These are phyloP conservation scores for Leptinotarsa haldemani DNA, from an alignment of 2,888 invertebrate genomes.

Conservation along the genomic window DNA sequence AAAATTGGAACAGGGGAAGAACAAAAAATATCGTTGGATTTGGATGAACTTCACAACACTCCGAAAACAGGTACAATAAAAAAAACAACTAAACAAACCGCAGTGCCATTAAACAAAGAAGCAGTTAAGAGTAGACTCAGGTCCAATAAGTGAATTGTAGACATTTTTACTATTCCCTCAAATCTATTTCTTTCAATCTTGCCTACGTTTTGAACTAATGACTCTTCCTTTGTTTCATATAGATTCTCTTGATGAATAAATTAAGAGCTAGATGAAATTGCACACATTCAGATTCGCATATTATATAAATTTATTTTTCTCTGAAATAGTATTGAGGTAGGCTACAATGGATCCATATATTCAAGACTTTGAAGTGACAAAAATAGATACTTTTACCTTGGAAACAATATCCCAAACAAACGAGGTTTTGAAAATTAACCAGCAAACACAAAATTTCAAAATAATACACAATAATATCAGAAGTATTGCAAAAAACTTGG, in stretches of 20 bases:
- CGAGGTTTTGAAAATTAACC: neutral
- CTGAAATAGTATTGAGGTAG: neutral
- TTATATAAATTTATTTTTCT: neutral
- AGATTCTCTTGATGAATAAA: neutral
- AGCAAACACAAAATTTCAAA: no score
- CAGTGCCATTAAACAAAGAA: neutral
- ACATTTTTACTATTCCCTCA: neutral
- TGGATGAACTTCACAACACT: conserved; percentile 3
- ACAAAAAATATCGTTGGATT: neutral
- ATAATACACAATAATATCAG: no score
- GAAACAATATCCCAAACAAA: neutral
- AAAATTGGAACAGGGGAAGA: neutral
- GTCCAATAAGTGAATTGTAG: conserved; percentile 8
- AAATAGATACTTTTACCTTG: conserved; percentile 6
- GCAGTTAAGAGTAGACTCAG: conserved; percentile 3
- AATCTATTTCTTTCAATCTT: neutral
- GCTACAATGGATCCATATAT: conserved; percentile 6
- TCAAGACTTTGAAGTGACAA: neutral
- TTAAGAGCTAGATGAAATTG: neutral
- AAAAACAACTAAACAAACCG: conserved; percentile 10
- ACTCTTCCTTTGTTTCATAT: neutral
- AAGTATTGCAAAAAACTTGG: no score
- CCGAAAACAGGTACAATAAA: conserved; percentile 2
- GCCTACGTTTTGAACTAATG: neutral
- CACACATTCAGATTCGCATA: neutral